Conservation (phyloP, 2,888 invertebrate species). For the Mactromeris polynyma region DNA sequence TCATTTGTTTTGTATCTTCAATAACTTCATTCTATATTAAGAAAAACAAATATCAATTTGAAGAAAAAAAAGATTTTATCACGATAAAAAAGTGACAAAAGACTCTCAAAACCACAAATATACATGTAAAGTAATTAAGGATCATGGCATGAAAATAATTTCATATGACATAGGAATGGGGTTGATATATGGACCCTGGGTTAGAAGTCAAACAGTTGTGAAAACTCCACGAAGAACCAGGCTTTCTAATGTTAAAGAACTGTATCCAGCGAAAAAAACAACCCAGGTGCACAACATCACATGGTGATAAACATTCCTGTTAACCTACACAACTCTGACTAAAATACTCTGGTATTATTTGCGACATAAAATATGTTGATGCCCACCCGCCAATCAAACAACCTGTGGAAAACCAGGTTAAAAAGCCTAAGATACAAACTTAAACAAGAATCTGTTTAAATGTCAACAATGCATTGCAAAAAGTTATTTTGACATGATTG, state of each 20-base stretch:
- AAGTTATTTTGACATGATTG: too few species aligned
- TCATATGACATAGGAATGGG: not conserved
- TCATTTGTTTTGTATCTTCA: constrained; percentile 45
- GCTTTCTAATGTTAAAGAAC: too few species aligned
- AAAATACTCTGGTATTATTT: too few species aligned
- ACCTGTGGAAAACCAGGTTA: too few species aligned
- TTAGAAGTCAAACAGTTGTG: not conserved
- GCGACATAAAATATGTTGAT: too few species aligned
- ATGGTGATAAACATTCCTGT: not conserved
- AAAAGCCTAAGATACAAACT: too few species aligned
- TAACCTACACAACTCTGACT: too few species aligned
- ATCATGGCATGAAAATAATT: not conserved
- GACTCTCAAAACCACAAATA: not conserved
- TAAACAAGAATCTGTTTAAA: too few species aligned
- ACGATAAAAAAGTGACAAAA: not conserved
- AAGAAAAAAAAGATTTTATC: not conserved
- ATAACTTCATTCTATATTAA: constrained; percentile 46
- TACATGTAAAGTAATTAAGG: not conserved
- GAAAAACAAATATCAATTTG: not conserved
- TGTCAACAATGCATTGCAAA: too few species aligned
- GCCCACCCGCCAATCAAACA: too few species aligned
- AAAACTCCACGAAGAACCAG: too few species aligned
- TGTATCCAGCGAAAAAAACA: not conserved
- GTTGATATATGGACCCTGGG: not conserved
- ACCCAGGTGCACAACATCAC: not conserved